Conservation (phyloP, 2,888 invertebrate genomes). For the Pogonocherus hispidulus region DNA sequence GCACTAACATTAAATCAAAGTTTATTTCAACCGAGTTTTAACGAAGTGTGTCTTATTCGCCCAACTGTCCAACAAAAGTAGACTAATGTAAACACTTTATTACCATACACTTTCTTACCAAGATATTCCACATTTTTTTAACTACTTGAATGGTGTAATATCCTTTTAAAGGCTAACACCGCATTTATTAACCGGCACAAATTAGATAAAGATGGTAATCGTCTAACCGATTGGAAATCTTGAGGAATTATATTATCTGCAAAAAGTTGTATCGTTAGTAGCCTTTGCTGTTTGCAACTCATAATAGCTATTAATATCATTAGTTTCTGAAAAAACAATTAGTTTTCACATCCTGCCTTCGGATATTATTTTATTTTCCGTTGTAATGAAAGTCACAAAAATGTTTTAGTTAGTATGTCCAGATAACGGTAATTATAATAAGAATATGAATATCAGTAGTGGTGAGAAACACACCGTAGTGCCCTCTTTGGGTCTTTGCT, state of each 20-base stretch:
- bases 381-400: no score
- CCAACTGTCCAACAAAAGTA: not conserved
- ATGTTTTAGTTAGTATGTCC: no score
- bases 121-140: conserved; percentile 2
- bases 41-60: not conserved
- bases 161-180: not conserved
- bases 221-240: not conserved
- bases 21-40: conserved; percentile 9
- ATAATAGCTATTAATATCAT: not conserved
- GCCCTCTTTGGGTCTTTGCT: no score
- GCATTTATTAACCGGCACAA: not conserved
- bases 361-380: not conserved
- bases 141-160: not conserved
- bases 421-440: no score
- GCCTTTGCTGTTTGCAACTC: not conserved
- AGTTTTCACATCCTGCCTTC: not conserved
- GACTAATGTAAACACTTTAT: conserved; percentile 7
- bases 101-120: conserved; percentile 12
- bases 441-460: no score
- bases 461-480: no score
- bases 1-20: not conserved
- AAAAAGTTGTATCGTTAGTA: conserved; percentile 1
- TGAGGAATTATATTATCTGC: not conserved
- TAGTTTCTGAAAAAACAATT: not conserved
- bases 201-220: conserved; percentile 1